These are phyloP conservation scores for Mustela nigripes DNA, from an alignment of 2,113 vertebrate species.

Conservation along the genomic window DNA sequence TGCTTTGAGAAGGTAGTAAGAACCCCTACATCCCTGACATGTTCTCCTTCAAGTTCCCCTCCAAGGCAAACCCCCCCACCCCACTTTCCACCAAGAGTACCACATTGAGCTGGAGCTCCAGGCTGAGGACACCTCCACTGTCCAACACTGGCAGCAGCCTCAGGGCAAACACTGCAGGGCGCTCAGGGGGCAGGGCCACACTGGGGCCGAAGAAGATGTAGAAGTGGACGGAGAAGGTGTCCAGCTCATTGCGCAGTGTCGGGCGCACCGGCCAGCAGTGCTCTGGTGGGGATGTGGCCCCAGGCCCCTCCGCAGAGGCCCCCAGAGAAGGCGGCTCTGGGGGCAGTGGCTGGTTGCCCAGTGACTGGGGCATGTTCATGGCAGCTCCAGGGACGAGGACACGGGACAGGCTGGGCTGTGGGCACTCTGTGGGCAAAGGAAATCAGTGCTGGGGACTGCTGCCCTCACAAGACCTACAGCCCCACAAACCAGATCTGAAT, in stretches of 20 bases:
- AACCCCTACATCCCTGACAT: not conserved
- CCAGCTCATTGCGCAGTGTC: conserved; percentile 97
- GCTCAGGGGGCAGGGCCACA: conserved; percentile 93
- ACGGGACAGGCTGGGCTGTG: conserved; percentile 91
- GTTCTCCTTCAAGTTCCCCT: not conserved
- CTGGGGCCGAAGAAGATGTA: conserved; percentile 99
- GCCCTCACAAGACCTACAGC: not conserved
- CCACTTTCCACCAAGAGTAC: conserved; percentile 85
- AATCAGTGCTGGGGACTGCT: not conserved
- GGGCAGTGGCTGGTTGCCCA: conserved; percentile 89
- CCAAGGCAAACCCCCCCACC: not conserved
- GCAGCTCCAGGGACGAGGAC: conserved; percentile 90
- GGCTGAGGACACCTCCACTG: conserved; percentile 96
- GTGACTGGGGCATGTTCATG: conserved; percentile 99
- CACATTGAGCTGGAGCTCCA: conserved; percentile 97
- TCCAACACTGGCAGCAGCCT: conserved; percentile 97
- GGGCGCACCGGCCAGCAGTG: conserved; percentile 96
- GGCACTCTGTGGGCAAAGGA: conserved; percentile 91
- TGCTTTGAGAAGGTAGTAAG: not conserved
- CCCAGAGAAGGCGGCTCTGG: conserved; percentile 70
- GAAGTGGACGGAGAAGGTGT: conserved; percentile 99
- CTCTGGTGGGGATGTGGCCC: conserved; percentile 23
- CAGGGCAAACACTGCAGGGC: conserved; percentile 95
- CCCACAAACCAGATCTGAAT: not conserved
- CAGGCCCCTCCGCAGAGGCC: conserved; percentile 66